Evolutionary conservation across 1,140 invertebrate genomes (phyloP), one percentile per base, ranked within the genome.

Genomic region (Zaprionus davidi): DNA sequence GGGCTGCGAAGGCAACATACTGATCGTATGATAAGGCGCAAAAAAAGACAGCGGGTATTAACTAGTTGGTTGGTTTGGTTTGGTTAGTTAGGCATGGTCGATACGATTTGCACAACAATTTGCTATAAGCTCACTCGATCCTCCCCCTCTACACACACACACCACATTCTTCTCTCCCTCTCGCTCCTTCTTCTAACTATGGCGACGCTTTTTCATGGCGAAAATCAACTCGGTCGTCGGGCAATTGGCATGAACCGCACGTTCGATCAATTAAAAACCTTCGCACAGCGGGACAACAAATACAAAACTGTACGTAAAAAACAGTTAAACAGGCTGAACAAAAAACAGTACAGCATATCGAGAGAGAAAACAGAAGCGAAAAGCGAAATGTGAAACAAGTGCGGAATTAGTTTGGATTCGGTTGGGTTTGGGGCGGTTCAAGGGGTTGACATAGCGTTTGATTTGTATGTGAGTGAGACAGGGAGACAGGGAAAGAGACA

Each of bases 261-360:
- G 83, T 86, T 86, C 83, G 69, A 86, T 86, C 83, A 86, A 86
- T 86, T 87, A 86, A 85, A 85, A 86, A 75, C 83, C 83, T 77
- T 86, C 72, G 76, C 70, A 68, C 78, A 84, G 81, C 70, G 59
- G 79, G 69, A 77, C 53, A 67, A 56, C 20, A 58, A 66, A 49
- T 56, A 64, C 58, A 51, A 63, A 56, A 69, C 56, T 46, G 46
- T 36, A 34, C 31, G 9, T 34, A 34, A 34, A 70, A 68, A 72
- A 65, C 69, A 57, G 51, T 71, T 59, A 44, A 57, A 71, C 36
- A 51, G 15, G 15, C 26, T 31, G 63, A 12, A 38, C 44, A 60
- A 34, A 49, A 41, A n/a, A 15, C 20, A 26, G 26, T 6, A 53
- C n/a, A 53, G 22, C n/a, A 13, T 12, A 55, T 22, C 20, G 12